Base-by-base conservation (phyloP, 2,797 vertebrate species). In the Limnodromus scolopaceus region DNA sequence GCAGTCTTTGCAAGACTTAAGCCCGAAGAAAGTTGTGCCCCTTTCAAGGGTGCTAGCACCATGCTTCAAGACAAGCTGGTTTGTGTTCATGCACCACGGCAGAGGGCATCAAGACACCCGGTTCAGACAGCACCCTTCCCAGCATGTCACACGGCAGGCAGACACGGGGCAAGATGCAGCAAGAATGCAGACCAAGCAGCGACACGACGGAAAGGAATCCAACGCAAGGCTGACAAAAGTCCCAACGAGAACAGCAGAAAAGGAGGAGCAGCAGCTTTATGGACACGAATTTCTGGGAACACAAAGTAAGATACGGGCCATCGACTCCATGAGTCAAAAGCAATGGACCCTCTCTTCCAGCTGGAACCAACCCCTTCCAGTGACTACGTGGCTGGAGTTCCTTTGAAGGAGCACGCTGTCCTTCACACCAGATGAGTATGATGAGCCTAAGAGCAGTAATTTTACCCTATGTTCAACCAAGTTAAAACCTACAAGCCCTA, bases 131-230 rank as follows among this genome's bases (percentile, higher is more conserved):
- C 61, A 28, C 65, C 54, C 78, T 84, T 90, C 79, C 88, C 93
- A 71, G 82, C 93, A 74, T 2, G 20, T 18, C 45, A 78, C 86
- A 76, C 93, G 88, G 95, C 97, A 96, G 90, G 92, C 91, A 92
- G 94, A 85, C 91, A 95, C 72, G 53, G 17, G 54, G 89, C 19
- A 83, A 96, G 96, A 97, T 94, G 97, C 85, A 83, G 93, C 80
- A 85, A 72, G 96, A 85, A 97, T 63, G 97, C 92, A 96, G 92
- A 97, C 92, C 96, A 79, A 95, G 96, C 94, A 96, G 96, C 32
- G 88, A 92, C 93, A 95, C 54, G 64, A 79, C 83, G 81, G 63
- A 58, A 55, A 83, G 79, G 91, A 63, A 60, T 39, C 36, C 70
- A 95, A 38, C 27, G 87, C 61, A 72, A 93, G 77, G 90, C 66